Base-by-base conservation (phyloP, 2,888 invertebrate genomes). In the Nephrotoma appendiculata region DNA sequence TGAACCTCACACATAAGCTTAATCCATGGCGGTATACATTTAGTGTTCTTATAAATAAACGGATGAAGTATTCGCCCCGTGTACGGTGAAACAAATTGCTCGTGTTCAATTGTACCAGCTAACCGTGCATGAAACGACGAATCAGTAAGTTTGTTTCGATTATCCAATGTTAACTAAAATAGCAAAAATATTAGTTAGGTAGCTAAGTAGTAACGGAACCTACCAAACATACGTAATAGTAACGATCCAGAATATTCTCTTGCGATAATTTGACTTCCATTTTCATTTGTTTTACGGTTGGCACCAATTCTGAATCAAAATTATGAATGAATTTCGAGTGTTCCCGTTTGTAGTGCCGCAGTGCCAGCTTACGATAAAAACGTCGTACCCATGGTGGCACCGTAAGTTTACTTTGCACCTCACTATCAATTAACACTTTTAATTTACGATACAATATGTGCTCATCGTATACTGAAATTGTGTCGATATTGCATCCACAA, bases 41-140 rank as follows among this genome's bases (percentile, higher is more conserved):
- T 92, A 6, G 91, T 90, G 90, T 97, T 97, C 88, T 96, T 92
- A 88, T 96, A 93, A 88, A 98, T 97, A 91, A 95, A 98, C 0
- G 98, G 98, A 91, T 96, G 96, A 87, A 98, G 93, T 86, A 94
- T 91, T 86, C 95, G 94, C 88, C 94, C 94, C 5, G 95, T 95
- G 90, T 95, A 94, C 0, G 95, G 93, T 44, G 96, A 96, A 87
- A 95, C 93, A 89, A 95, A 94, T 12, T 93, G 90, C 83, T 93
- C 91, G 41, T 93, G 92, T 88, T 93, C 93, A 42, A 91, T 91
- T 87, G 90, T 90, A 0, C 94, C 93, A 41, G 94, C 92, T 15
- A 95, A 90, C 86, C 93, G 89, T 0, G 93, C 92, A 86, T 93
- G 92, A 89, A 92, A 92, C 88, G 89, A 88, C 85, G 44, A 86